Percentiles rank a stretch among this genome's conserved stretches.
These are phyloP conservation scores for Salticus scenicus DNA, from an alignment of 2,888 invertebrate species.

Conservation along the genomic window DNA sequence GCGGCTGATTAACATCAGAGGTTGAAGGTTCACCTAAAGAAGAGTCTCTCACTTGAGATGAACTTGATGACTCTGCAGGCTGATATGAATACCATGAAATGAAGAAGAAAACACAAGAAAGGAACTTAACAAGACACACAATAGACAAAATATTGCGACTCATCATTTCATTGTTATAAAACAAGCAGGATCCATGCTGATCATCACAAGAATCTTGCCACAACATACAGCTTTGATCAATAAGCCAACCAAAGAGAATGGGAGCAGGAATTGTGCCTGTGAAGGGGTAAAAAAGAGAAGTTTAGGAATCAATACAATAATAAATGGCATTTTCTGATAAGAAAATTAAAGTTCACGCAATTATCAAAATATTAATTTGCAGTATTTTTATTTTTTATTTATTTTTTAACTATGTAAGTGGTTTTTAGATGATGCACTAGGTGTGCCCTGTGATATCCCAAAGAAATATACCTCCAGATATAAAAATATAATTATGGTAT, in stretches of 20 bases:
- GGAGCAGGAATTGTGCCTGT: slow-evolving; percentile 93
- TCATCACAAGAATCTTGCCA: slow-evolving; percentile 88
- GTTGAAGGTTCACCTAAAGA: slow-evolving; percentile 19
- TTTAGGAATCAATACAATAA: too few species aligned
- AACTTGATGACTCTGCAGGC: slow-evolving; percentile 78
- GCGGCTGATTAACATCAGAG: background rate
- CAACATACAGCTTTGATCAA: slow-evolving; percentile 93
- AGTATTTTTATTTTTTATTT: too few species aligned
- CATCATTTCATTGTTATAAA: slow-evolving; percentile 84
- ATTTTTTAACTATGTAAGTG: too few species aligned
- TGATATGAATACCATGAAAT: slow-evolving; percentile 86
- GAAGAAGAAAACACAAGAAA: slow-evolving; percentile 84
- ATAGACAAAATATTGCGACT: slow-evolving; percentile 86
- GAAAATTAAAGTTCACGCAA: too few species aligned
- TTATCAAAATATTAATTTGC: too few species aligned
- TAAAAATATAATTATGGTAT: too few species aligned
- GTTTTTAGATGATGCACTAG: too few species aligned
- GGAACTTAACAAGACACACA: slow-evolving; percentile 83
- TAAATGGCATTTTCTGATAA: too few species aligned
- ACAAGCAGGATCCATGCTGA: slow-evolving; percentile 82
- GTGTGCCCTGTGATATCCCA: too few species aligned
- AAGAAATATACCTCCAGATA: too few species aligned
- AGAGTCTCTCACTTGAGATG: background rate
- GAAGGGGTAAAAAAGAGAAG: too few species aligned
- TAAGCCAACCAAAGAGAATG: slow-evolving; percentile 94